These are phyloP conservation scores for Argynnis bischoffii DNA, from an alignment of 2,888 invertebrate species.

Conservation along the genomic window DNA sequence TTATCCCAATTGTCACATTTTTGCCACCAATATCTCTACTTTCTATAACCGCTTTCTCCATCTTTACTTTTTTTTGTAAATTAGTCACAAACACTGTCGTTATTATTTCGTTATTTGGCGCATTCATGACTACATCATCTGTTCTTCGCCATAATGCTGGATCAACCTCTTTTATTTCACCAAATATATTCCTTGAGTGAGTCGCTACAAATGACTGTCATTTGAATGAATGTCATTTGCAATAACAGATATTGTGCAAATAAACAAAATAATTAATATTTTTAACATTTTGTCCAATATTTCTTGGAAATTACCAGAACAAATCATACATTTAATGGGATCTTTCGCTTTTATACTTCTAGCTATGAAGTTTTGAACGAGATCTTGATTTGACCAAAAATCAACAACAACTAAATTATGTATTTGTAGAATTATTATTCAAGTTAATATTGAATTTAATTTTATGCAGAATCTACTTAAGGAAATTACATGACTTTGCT, in stretches of 20 bases:
- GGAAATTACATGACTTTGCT: background rate
- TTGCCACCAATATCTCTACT: constrained; percentile 65
- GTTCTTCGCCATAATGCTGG: constrained; percentile 68
- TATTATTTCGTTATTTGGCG: constrained; percentile 59
- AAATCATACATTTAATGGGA: constrained; percentile 34
- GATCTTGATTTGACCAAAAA: constrained; percentile 37
- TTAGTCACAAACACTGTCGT: constrained; percentile 65
- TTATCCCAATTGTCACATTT: constrained; percentile 63
- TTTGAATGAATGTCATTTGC: constrained; percentile 57
- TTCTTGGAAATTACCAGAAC: background rate
- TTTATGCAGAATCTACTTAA: constrained; percentile 36
- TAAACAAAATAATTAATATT: constrained; percentile 17
- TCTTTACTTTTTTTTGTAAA: constrained; percentile 62
- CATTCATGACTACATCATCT: constrained; percentile 59
- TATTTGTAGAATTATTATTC: constrained; percentile 32
- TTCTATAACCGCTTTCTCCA: constrained; percentile 61
- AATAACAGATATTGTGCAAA: constrained; percentile 27
- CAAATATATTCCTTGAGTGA: constrained; percentile 57
- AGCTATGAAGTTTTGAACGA: constrained; percentile 29
- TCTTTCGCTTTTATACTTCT: constrained; percentile 32
- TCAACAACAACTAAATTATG: constrained; percentile 33
- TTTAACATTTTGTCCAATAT: constrained; percentile 27
- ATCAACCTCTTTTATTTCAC: constrained; percentile 61
- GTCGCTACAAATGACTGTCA: constrained; percentile 41
- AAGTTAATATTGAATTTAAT: constrained; percentile 28